Base-by-base conservation (phyloP, 2,797 vertebrate species). In the Semaprochilodus insignis region DNA sequence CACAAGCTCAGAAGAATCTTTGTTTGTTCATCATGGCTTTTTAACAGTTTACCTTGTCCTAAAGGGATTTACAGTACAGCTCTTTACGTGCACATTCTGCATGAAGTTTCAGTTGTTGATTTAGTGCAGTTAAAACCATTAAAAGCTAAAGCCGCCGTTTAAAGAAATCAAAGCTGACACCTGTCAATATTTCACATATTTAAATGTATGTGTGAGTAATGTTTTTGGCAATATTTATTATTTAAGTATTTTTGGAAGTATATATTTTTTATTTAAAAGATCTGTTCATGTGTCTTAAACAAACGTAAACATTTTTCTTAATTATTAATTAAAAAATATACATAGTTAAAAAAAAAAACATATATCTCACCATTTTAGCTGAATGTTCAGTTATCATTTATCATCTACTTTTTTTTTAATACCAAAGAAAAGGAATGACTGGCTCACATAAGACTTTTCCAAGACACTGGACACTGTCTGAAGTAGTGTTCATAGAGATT, bases 11-110 rank as follows among this genome's bases (percentile, higher is more conserved):
- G 4, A 36, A 52, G 74, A 69, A 74, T 67, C 79, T 65, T 83
- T 71, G 67, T 83, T 80, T 57, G 19, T 40, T 80, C 60, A 66
- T 52, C 54, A 40, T n/a, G 62, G 3, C 36, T 71, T 51, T 16
- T 25, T 17, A 52, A 44, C 34, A 17, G 15, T 59, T 59, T 74
- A 23, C 34, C n/a, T 62, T 16, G 13, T 60, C 21, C 16, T 40
- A 40, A 40, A 6, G 5, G 5, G 40, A 40, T 48, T 48, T 48
- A 13, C 44, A n/a, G 67, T 67, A 3, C 65, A 40, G 13, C 4
- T 31, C 62, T 65, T 27, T 13, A 63, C 2, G 25, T 25, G 2
- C 27, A 63, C 25, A 63, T 36, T 34, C 65, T 36, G 17, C 16
- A 1, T 36, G 4, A 1, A 67, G 0, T 65, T 19, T 13, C 19